Evolutionary conservation across 2,113 vertebrate species (phyloP), one percentile per base, ranked within the genome.

Genomic region (Brachypodius melanocephalos): DNA sequence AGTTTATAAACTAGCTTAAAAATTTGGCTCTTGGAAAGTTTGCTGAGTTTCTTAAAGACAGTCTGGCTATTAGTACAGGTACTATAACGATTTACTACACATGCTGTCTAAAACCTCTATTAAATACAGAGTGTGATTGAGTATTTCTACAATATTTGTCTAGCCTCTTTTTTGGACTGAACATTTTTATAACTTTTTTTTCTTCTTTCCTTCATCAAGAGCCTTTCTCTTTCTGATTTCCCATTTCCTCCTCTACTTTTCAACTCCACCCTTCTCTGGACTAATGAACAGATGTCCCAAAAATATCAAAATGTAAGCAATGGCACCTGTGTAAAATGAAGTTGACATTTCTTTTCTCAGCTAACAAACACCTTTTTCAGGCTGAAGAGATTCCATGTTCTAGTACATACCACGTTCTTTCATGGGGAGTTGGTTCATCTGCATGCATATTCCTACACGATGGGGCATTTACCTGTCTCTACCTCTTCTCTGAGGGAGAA

Each of bases 381-480:
- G 38, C 16, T 17, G 15, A 69, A 77, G 38, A 68, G 6, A 36
- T 36, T 55, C 11, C 5, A 32, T 10, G 4, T 29, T 77, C 20
- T 67, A 51, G 22, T 42, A 77, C 4, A 74, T 3, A 19, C 4
- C 19, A 32, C n/a, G 17, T 16, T 77, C 10, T 88, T 69, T 32
- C 34, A 49, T 0, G 4, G 24, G 24, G 24, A 71, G 5, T 29
- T 2, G 0, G 15, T 9, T 76, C 13, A 40, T 11, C 58, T 17
- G 58, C 22, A 51, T 11, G 16, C 19, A 34, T 40, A 8, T 61
- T 46, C 15, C 36, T 45, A 58, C 45, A 57, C 38, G 6, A 85
- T 8, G 14, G 14, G 48, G 12, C n/a, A 63, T 61, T 72, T 77
- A 45, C n/a, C 49, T 68, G 32, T 5, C 9, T 22, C 24, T 16